A percentile compares a stretch with the other conserved stretches of the same genome.
These are phyloP conservation scores for Bos javanicus DNA, from an alignment of 2,113 vertebrate species.

Conservation along the genomic window DNA sequence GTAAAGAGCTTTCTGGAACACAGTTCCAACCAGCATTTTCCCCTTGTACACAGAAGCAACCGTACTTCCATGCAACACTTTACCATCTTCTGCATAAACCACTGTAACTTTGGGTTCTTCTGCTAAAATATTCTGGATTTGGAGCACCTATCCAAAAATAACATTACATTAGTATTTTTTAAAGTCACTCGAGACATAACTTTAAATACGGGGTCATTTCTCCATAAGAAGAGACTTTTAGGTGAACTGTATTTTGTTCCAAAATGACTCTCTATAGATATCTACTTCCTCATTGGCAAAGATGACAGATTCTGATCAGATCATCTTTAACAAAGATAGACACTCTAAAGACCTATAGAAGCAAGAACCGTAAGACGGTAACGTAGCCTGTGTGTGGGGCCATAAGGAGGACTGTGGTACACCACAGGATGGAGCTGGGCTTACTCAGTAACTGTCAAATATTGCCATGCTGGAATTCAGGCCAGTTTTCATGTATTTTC, in stretches of 20 bases:
- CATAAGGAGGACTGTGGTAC: not conserved
- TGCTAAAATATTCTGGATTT: conserved; percentile 87
- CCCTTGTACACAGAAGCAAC: conserved; percentile 83
- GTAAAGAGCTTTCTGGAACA: conserved; percentile 89
- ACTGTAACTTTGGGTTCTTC: conserved; percentile 85
- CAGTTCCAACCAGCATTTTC: conserved; percentile 88
- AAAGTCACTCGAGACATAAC: not conserved
- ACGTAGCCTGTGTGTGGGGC: no score
- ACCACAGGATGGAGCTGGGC: not conserved
- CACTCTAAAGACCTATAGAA: not conserved
- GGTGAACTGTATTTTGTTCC: not conserved
- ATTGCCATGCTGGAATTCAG: not conserved
- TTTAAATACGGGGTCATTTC: not conserved
- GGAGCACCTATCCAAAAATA: conserved; percentile 83
- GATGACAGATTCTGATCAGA: not conserved
- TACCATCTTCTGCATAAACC: conserved; percentile 87
- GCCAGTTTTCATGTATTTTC: not conserved
- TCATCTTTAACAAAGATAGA: not conserved
- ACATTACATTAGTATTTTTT: not conserved
- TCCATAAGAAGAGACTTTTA: not conserved
- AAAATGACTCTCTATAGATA: not conserved
- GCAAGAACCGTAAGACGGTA: not conserved
- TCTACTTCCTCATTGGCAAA: not conserved
- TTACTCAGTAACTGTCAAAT: not conserved
- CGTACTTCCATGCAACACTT: conserved; percentile 84